phyloP scores from a whole-genome alignment of 2,113 vertebrate genomes.

The Parus major region DNA sequence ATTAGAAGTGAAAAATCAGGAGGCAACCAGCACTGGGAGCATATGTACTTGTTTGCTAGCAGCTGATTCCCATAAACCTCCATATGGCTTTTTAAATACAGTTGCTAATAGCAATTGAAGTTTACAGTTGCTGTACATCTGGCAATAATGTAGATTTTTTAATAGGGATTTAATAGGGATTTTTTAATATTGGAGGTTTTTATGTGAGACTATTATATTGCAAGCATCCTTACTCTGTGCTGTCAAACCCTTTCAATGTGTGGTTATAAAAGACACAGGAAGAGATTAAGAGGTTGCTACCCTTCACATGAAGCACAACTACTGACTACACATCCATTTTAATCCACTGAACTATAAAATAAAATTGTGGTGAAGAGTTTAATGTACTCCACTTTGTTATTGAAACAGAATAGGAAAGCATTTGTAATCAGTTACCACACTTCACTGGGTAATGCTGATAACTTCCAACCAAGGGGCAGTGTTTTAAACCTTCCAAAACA shows the following conservation, averaged over 20 bases:
- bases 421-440: not conserved
- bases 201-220: not conserved
- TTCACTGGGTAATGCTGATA: not conserved
- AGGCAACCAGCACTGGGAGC: not conserved
- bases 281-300: not conserved
- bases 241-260: not conserved
- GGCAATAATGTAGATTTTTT: not conserved
- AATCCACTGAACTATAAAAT: not conserved
- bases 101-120: not conserved
- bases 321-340: not conserved
- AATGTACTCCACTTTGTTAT: not conserved
- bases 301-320: not conserved
- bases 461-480: not conserved
- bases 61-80: constrained; percentile 33
- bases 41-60: not conserved
- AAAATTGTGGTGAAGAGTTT: not conserved
- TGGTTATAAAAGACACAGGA: not conserved
- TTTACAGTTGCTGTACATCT: constrained; percentile 21
- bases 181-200: not conserved
- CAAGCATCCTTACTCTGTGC: not conserved
- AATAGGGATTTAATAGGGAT: not conserved
- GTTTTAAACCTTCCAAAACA: not conserved
- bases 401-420: not conserved
- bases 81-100: not conserved
- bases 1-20: not conserved